These are phyloP conservation scores for Melopsittacus undulatus DNA, from an alignment of 2,797 vertebrate genomes.

Conservation along the genomic window DNA sequence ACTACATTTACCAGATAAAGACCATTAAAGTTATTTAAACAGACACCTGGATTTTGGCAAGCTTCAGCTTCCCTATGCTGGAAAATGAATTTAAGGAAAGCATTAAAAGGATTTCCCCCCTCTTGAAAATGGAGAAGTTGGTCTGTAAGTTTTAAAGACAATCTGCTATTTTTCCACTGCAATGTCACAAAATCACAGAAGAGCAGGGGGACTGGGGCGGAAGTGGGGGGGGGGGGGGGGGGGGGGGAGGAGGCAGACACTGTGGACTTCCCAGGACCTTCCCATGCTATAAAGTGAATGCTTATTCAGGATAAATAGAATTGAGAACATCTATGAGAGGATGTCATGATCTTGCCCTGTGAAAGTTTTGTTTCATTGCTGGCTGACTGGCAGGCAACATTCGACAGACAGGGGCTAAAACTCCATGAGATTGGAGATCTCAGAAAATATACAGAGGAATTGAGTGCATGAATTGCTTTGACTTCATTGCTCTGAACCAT, in stretches of 20 bases:
- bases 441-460: not conserved
- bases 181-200: not conserved
- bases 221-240: fast-evolving
- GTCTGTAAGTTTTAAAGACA: not conserved
- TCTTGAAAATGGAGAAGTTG: not conserved
- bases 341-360: not conserved
- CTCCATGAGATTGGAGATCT: not conserved
- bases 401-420: not conserved
- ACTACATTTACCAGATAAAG: not conserved
- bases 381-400: not conserved
- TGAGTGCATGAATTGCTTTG: not conserved
- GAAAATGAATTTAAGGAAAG: slow-evolving; percentile 18
- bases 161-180: not conserved
- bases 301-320: not conserved
- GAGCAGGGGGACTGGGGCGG: too few species aligned
- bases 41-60: not conserved
- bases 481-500: not conserved
- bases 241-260: not conserved
- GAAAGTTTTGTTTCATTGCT: not conserved
- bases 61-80: not conserved
- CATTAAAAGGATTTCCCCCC: not conserved
- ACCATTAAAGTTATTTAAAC: not conserved
- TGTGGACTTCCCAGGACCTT: not conserved
- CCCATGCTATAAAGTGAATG: not conserved
- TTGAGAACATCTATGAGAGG: not conserved